Percentiles rank a stretch among this genome's conserved stretches.
phyloP scores from a whole-genome alignment of 2,888 invertebrate genomes.

The Lithophane semibrunnea region DNA sequence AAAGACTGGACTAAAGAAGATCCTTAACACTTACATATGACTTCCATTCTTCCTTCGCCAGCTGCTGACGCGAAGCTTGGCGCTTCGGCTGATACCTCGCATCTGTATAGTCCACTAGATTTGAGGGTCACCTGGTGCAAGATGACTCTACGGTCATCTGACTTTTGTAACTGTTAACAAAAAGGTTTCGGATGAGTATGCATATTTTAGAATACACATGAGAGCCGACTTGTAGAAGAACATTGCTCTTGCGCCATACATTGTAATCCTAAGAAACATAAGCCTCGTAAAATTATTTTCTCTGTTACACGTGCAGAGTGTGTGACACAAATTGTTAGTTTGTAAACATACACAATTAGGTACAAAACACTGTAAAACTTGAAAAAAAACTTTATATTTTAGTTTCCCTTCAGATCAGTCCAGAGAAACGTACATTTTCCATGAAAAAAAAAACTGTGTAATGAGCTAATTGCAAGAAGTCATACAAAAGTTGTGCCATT shows the following conservation, averaged over 20 bases:
- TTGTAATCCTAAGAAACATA: not conserved
- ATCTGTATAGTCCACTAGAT: slow-evolving; percentile 93
- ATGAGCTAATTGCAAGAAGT: slow-evolving; percentile 58
- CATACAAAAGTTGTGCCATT: slow-evolving; percentile 54
- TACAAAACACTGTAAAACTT: not conserved
- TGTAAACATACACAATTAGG: not conserved
- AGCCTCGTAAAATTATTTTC: not conserved
- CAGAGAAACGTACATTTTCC: not conserved
- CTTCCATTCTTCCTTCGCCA: slow-evolving; percentile 94
- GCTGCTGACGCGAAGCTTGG: slow-evolving; percentile 94
- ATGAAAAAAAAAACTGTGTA: slow-evolving; percentile 28
- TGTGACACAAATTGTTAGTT: not conserved
- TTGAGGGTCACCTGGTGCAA: slow-evolving; percentile 92
- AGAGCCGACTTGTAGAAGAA: not conserved
- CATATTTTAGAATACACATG: not conserved
- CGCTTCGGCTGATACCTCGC: slow-evolving; percentile 95
- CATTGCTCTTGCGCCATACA: too few species aligned
- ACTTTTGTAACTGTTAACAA: slow-evolving; percentile 91
- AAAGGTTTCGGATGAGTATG: slow-evolving; percentile 1
- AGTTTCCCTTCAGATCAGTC: slow-evolving; percentile 3
- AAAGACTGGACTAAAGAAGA: not conserved
- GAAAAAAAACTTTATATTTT: not conserved
- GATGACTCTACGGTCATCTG: slow-evolving; percentile 92
- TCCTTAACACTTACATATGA: slow-evolving; percentile 92
- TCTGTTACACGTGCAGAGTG: not conserved